Evolutionary conservation across 2,797 vertebrate species (phyloP).

Genomic region (Pampus argenteus): DNA sequence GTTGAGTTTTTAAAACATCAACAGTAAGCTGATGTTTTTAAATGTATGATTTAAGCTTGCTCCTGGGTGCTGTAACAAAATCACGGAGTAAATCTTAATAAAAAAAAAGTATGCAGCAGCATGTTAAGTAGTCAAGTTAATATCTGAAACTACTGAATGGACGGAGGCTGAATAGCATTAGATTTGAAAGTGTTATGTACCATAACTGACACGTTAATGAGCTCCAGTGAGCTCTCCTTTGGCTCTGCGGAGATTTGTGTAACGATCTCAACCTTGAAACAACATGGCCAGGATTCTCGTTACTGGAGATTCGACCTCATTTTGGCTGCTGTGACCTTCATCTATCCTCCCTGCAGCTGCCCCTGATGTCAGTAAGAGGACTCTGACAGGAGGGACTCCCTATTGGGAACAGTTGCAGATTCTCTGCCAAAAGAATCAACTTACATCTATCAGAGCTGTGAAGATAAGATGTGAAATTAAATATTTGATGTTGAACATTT

Average conservation of each 20-base stretch:
- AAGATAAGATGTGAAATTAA: slow-evolving; percentile 65
- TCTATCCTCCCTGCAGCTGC: slow-evolving; percentile 76
- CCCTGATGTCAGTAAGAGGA: slow-evolving; percentile 73
- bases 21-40: neutral
- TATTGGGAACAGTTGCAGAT: slow-evolving; percentile 65
- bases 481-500: slow-evolving; percentile 57
- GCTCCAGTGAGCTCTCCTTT: slow-evolving; percentile 57
- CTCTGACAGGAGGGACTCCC: slow-evolving; percentile 71
- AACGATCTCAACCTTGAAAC: slow-evolving; percentile 74
- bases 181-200: slow-evolving; percentile 44
- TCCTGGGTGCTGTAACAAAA: slow-evolving; percentile 7
- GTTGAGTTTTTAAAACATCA: slow-evolving; percentile 4
- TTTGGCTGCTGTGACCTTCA: slow-evolving; percentile 73
- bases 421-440: slow-evolving; percentile 74
- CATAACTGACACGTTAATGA: slow-evolving; percentile 68
- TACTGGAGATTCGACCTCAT: slow-evolving; percentile 68
- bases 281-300: slow-evolving; percentile 53
- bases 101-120: slow-evolving; percentile 23
- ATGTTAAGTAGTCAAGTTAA: slow-evolving; percentile 31
- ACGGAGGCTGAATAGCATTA: slow-evolving; percentile 52
- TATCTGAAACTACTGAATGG: slow-evolving; percentile 46
- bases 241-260: slow-evolving; percentile 52
- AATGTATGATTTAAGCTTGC: neutral
- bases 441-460: slow-evolving; percentile 64
- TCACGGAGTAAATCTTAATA: slow-evolving; percentile 26